These are phyloP conservation scores for Oedothorax gibbosus DNA, from an alignment of 1,140 invertebrate genomes.

Conservation along the genomic window DNA sequence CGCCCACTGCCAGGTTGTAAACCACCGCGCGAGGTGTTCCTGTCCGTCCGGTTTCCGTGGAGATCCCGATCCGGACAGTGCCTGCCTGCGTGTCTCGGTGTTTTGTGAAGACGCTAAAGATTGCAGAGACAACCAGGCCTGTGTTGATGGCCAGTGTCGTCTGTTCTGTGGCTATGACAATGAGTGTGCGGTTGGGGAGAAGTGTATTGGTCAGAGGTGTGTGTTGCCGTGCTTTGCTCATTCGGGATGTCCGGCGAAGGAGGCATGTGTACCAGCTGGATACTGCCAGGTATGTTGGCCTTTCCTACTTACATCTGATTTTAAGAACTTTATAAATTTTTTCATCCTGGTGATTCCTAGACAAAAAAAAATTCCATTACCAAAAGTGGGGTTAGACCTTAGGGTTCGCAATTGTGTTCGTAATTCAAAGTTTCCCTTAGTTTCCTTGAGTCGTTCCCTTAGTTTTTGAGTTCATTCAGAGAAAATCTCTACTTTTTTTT, in stretches of 20 bases:
- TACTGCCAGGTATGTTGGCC: conserved; percentile 78
- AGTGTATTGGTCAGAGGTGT: conserved; percentile 79
- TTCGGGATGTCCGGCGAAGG: conserved; percentile 80
- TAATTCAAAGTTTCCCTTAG: too few species aligned
- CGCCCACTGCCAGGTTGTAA: conserved; percentile 79
- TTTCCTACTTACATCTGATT: too few species aligned
- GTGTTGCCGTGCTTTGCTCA: conserved; percentile 81
- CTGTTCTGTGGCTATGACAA: conserved; percentile 80
- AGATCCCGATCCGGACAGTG: conserved; percentile 73
- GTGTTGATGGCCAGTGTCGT: conserved; percentile 84
- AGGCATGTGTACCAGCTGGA: conserved; percentile 81
- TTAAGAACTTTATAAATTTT: too few species aligned
- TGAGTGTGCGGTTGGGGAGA: conserved; percentile 84
- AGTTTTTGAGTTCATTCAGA: too few species aligned
- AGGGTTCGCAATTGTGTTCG: too few species aligned
- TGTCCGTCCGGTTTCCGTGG: conserved; percentile 81
- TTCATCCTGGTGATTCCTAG: too few species aligned
- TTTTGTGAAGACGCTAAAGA: conserved; percentile 79
- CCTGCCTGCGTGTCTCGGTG: conserved; percentile 78
- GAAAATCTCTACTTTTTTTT: too few species aligned
- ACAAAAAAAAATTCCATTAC: too few species aligned
- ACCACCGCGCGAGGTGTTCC: conserved; percentile 79
- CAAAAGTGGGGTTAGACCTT: too few species aligned
- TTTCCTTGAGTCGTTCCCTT: too few species aligned
- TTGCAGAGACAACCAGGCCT: conserved; percentile 80